Evolutionary conservation across 2,797 vertebrate species (phyloP).

Genomic region (Hapalemur alaotrensis): DNA sequence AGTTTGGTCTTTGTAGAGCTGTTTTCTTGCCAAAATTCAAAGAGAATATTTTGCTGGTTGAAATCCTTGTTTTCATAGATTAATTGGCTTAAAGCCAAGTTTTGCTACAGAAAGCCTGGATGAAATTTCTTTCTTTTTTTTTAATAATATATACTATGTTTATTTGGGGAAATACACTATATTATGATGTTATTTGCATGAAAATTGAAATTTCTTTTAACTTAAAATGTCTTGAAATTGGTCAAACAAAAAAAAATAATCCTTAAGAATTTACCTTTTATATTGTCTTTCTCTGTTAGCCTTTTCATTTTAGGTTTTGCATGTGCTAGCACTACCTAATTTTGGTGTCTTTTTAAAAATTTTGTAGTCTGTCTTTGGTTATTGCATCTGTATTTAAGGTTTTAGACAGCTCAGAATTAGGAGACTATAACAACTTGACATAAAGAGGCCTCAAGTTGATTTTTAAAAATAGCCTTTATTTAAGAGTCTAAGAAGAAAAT

Average conservation of each 20-base stretch:
- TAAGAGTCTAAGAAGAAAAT: neutral
- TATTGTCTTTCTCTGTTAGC: neutral
- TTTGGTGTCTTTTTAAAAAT: neutral
- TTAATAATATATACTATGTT: too few species aligned
- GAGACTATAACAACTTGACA: neutral
- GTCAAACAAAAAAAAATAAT: neutral
- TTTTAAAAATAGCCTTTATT: neutral
- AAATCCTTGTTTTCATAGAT: constrained; percentile 42
- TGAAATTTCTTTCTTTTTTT: neutral
- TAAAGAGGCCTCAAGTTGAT: neutral
- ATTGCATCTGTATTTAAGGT: neutral
- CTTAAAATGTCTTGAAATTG: constrained; percentile 7
- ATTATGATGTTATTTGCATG: too few species aligned
- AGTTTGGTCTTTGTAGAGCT: constrained; percentile 16
- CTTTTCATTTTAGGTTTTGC: neutral
- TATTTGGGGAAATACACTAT: too few species aligned
- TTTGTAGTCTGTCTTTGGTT: neutral
- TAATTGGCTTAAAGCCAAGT: constrained; percentile 15
- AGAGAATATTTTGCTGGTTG: constrained; percentile 52
- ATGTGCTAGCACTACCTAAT: neutral
- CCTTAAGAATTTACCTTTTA: neutral
- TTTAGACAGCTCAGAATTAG: neutral
- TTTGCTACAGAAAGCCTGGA: neutral
- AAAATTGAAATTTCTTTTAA: neutral
- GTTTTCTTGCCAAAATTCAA: constrained; percentile 55